Evolutionary conservation across 1,140 invertebrate genomes (phyloP).

Genomic region (Hermatobates lingyangjiaoensis): DNA sequence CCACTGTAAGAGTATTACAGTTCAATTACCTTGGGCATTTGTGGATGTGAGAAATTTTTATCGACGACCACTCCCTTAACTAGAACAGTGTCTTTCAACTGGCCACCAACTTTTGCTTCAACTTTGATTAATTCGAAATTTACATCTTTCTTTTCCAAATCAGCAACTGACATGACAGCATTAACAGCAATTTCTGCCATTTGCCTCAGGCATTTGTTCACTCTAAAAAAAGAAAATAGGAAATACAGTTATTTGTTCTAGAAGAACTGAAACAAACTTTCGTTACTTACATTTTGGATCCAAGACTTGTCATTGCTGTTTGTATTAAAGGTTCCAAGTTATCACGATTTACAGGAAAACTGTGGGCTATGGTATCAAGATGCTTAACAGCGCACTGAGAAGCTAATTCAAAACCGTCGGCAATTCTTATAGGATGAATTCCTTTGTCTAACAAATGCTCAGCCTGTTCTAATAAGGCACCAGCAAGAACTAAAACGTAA

Average conservation of each 20-base stretch:
- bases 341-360: constrained; percentile 64
- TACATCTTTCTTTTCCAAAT: constrained; percentile 84
- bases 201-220: constrained; percentile 77
- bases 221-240: constrained; percentile 23
- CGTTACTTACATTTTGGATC: constrained; percentile 80
- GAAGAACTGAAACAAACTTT: not conserved
- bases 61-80: constrained; percentile 95
- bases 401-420: constrained; percentile 96
- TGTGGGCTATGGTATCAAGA: constrained; percentile 73
- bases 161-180: constrained; percentile 83
- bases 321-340: constrained; percentile 79
- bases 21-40: constrained; percentile 81
- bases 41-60: constrained; percentile 97
- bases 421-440: constrained; percentile 96
- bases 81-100: constrained; percentile 90
- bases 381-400: constrained; percentile 75
- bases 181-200: constrained; percentile 99
- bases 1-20: too few relatives aligned
- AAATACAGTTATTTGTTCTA: not conserved
- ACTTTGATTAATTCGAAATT: constrained; percentile 99
- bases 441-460: constrained; percentile 83
- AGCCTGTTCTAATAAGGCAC: constrained; percentile 89
- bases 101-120: constrained; percentile 93
- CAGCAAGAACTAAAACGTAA: constrained; percentile 62
- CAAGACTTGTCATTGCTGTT: constrained; percentile 94